Evolutionary conservation across 2,113 vertebrate genomes (phyloP).

Genomic region (Phycodurus eques): DNA sequence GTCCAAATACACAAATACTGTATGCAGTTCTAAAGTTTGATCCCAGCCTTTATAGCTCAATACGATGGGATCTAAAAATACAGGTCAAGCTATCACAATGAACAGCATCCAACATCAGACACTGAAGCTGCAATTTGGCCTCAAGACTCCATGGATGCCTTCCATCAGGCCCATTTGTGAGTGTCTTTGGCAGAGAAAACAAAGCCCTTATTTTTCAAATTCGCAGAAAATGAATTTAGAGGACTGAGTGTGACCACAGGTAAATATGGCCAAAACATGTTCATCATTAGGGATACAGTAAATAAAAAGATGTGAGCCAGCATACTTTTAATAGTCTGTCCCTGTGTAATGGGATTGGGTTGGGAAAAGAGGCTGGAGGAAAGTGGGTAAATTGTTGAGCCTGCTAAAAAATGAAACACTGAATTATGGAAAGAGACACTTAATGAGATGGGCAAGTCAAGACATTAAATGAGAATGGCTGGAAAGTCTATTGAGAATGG

Average conservation of each 20-base stretch:
- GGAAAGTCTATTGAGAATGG: conserved; percentile 32
- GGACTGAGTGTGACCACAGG: conserved; percentile 46
- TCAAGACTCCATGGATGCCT: conserved; percentile 37
- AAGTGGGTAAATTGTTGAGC: conserved; percentile 20
- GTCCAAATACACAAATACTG: neutral
- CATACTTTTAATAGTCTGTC: conserved; percentile 19
- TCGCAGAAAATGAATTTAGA: conserved; percentile 43
- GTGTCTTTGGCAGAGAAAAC: conserved; percentile 33
- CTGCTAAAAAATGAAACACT: conserved; percentile 24
- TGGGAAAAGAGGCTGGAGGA: conserved; percentile 27
- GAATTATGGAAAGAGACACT: conserved; percentile 41
- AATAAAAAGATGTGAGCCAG: conserved; percentile 25
- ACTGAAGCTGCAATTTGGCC: conserved; percentile 30
- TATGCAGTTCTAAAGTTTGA: conserved; percentile 5
- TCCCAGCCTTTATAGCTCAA: conserved; percentile 23
- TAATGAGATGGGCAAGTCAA: conserved; percentile 32
- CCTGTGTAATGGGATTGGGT: conserved; percentile 46
- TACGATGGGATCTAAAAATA: conserved; percentile 28
- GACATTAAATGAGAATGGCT: conserved; percentile 38
- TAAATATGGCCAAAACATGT: conserved; percentile 41
- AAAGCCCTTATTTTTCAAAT: conserved; percentile 26
- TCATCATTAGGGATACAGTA: conserved; percentile 29
- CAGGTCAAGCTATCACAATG: conserved; percentile 28
- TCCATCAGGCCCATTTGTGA: conserved; percentile 34
- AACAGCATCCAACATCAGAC: conserved; percentile 12